These are phyloP conservation scores for Uropsilus gracilis DNA, from an alignment of 2,113 vertebrate genomes.

Conservation along the genomic window DNA sequence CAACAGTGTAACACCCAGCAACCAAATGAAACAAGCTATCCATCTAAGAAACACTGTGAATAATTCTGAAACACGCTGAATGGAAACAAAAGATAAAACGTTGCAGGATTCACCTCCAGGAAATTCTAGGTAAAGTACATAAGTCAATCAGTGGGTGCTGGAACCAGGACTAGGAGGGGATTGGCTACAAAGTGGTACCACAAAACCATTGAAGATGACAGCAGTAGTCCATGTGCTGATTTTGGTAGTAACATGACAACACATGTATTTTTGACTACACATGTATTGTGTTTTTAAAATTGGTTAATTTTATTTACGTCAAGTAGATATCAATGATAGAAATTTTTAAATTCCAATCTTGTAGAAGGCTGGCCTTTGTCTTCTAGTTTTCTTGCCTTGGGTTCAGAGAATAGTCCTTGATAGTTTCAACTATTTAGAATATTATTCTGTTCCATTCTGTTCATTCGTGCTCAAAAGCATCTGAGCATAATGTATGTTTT, in stretches of 20 bases:
- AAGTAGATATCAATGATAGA: background rate
- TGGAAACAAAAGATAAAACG: background rate
- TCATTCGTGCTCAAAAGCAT: background rate
- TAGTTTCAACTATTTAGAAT: slow-evolving; percentile 33
- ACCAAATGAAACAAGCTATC: background rate
- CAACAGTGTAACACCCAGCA: background rate
- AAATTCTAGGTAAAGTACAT: background rate
- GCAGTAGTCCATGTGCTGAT: background rate
- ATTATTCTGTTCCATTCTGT: background rate
- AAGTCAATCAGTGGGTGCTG: background rate
- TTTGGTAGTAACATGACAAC: background rate
- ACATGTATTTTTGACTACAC: too few species aligned
- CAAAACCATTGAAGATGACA: background rate
- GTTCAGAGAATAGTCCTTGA: background rate
- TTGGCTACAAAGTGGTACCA: background rate
- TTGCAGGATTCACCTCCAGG: background rate
- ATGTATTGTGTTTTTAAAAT: background rate
- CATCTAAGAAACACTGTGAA: background rate
- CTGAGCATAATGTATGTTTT: background rate
- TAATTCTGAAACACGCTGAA: background rate
- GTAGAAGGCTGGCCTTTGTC: background rate
- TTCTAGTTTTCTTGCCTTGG: background rate
- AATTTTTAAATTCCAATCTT: background rate
- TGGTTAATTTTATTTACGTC: background rate
- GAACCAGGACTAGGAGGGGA: background rate